phyloP scores from a whole-genome alignment of 2,113 vertebrate species.

The Chascanopsetta lugubris region DNA sequence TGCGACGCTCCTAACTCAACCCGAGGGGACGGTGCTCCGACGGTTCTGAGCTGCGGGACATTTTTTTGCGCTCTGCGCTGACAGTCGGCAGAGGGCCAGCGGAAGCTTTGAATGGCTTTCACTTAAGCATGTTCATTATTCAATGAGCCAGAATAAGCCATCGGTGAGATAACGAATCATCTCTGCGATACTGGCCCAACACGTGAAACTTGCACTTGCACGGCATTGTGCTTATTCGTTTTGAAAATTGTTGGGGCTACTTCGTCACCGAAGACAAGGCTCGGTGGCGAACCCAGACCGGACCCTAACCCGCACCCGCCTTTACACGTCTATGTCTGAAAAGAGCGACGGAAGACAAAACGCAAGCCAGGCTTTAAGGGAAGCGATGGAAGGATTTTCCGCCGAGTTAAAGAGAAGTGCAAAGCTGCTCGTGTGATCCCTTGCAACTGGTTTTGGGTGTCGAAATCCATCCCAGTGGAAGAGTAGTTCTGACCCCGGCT shows the following conservation, averaged over 20 bases:
- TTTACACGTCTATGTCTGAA: too few species aligned
- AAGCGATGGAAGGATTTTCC: background rate
- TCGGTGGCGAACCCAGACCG: too few species aligned
- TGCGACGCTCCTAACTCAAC: conserved; percentile 20
- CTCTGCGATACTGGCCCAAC: too few species aligned
- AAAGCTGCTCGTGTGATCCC: background rate
- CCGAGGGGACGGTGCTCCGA: conserved; percentile 24
- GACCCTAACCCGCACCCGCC: too few species aligned
- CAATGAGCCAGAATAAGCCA: conserved; percentile 15
- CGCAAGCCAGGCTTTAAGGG: conserved; percentile 1
- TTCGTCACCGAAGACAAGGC: too few species aligned
- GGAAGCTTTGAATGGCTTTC: conserved; percentile 35
- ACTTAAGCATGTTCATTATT: conserved; percentile 27
- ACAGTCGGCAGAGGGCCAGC: conserved; percentile 35
- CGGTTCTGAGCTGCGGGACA: conserved; percentile 29
- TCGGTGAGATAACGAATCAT: too few species aligned
- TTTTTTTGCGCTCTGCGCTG: conserved; percentile 40
- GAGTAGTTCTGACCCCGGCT: background rate
- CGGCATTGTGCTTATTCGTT: too few species aligned
- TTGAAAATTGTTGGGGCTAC: too few species aligned
- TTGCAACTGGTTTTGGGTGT: background rate
- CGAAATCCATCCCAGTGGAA: conserved; percentile 7
- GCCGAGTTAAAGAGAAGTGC: conserved; percentile 21
- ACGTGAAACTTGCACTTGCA: too few species aligned
- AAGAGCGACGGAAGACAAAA: too few species aligned